These are phyloP conservation scores for Macrobrachium nipponense DNA, from an alignment of 1,140 invertebrate genomes.

Conservation along the genomic window DNA sequence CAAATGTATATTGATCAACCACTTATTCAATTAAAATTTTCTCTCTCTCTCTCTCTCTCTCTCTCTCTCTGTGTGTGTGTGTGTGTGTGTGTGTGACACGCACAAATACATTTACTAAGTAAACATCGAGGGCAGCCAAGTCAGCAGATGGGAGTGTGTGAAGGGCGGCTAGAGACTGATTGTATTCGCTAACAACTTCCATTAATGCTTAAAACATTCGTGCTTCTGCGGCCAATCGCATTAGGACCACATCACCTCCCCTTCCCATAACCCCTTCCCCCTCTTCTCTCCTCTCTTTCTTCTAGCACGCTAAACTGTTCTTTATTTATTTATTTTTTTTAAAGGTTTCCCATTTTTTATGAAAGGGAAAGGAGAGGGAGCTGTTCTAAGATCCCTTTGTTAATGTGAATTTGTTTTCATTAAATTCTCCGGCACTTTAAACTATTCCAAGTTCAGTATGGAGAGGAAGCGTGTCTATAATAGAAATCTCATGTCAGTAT, in stretches of 20 bases:
- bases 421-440: no score
- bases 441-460: no score
- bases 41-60: no score
- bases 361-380: no score
- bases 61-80: no score
- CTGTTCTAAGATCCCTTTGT: no score
- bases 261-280: neutral
- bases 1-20: no score
- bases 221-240: neutral
- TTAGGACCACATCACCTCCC: neutral
- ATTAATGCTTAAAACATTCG: constrained; percentile 36
- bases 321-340: neutral
- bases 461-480: no score
- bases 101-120: no score
- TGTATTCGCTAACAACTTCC: constrained; percentile 14
- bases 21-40: no score
- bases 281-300: neutral
- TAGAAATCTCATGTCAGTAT: neutral
- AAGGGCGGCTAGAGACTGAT: neutral
- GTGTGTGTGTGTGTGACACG: neutral
- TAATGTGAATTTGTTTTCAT: no score
- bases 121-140: no score
- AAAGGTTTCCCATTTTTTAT: neutral
- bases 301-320: neutral
- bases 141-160: neutral